A percentile compares a stretch with the other conserved stretches of the same genome.
These are phyloP conservation scores for Eudiplozoon nipponicum DNA, from an alignment of 2,888 invertebrate species.

Conservation along the genomic window DNA sequence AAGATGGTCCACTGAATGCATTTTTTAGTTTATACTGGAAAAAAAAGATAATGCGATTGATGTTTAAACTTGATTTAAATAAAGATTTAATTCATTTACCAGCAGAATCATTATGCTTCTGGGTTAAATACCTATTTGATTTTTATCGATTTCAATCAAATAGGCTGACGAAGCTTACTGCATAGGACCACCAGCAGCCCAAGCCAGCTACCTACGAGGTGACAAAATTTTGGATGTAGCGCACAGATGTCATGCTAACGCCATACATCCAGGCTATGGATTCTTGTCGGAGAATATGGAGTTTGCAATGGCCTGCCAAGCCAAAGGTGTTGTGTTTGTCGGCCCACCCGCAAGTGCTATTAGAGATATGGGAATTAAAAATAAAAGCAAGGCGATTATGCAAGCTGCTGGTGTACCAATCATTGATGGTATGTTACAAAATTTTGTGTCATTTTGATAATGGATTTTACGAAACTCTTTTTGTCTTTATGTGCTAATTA, in stretches of 20 bases:
- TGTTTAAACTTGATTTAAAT: no score
- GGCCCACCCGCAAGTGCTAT: conserved; percentile 79
- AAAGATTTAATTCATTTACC: no score
- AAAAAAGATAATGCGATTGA: no score
- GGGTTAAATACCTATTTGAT: no score
- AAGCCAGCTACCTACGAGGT: conserved; percentile 53
- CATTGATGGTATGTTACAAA: conserved; percentile 22
- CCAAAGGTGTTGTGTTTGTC: conserved; percentile 47
- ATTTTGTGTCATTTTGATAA: no score
- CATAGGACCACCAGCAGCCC: conserved; percentile 57
- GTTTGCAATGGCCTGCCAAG: conserved; percentile 59
- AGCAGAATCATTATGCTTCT: no score
- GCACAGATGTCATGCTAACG: conserved; percentile 45
- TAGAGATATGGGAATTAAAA: conserved; percentile 61
- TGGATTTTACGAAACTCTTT: no score
- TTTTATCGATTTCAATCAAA: conserved; percentile 14
- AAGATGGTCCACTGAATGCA: no score
- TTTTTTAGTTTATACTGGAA: no score
- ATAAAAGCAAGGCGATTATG: conserved; percentile 51
- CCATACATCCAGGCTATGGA: conserved; percentile 92
- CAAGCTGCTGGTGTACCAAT: conserved; percentile 29
- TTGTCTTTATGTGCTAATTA: no score
- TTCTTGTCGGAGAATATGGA: conserved; percentile 88
- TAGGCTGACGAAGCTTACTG: conserved; percentile 69
- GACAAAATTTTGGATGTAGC: conserved; percentile 47